Percentiles rank a stretch among this genome's conserved stretches.
Conservation (phyloP, 2,888 invertebrate species). For the Buathra laborator region DNA sequence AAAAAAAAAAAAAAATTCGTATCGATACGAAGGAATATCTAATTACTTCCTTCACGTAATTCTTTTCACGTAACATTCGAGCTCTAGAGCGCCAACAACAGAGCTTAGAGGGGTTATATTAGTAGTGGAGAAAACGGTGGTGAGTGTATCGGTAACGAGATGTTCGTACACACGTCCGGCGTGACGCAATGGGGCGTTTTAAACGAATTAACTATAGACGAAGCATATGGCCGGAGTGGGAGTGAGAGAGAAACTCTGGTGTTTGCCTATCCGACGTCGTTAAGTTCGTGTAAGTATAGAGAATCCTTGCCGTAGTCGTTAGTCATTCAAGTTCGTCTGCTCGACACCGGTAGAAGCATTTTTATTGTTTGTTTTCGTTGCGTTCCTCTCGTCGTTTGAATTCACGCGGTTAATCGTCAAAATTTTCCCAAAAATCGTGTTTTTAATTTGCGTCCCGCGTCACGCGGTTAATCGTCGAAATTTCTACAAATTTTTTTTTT, state of each 20-base stretch:
- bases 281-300: conserved; percentile 29
- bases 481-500: too few species aligned
- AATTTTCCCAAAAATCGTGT: background rate
- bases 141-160: conserved; percentile 14
- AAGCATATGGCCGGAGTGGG: conserved; percentile 24
- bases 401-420: background rate
- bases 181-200: conserved; percentile 73
- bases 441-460: background rate
- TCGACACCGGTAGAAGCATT: conserved; percentile 30
- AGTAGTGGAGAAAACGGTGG: background rate
- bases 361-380: background rate
- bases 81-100: conserved; percentile 29
- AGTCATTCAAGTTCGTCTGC: conserved; percentile 51
- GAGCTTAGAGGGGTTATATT: conserved; percentile 11
- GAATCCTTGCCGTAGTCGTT: conserved; percentile 34
- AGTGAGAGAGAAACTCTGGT: conserved; percentile 19
- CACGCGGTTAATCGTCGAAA: conserved; percentile 8
- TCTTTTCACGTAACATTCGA: conserved; percentile 36
- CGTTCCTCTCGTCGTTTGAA: background rate
- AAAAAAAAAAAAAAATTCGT: background rate
- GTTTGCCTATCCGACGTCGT: conserved; percentile 39
- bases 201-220: conserved; percentile 74
- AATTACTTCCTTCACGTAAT: conserved; percentile 42
- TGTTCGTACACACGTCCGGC: conserved; percentile 57
- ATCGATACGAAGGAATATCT: conserved; percentile 4